A percentile compares a stretch with the other conserved stretches of the same genome.
Evolutionary conservation across 1,140 invertebrate genomes (phyloP).

Genomic region (Solenopsis invicta): DNA sequence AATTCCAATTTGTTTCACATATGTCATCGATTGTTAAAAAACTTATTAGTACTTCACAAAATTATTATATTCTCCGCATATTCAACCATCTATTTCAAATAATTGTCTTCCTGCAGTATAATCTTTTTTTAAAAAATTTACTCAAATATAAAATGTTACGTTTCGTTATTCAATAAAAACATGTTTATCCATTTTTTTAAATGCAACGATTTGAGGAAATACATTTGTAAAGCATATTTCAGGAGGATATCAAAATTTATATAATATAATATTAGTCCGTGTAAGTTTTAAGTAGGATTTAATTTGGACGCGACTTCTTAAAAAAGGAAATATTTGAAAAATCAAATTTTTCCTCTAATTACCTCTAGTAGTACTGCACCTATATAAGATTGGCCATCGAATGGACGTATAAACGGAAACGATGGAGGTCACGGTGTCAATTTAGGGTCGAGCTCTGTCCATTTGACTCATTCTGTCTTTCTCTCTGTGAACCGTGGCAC

Average conservation of each 20-base stretch:
- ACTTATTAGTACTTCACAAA: constrained; percentile 7
- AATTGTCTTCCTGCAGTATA: neutral
- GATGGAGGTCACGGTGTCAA: constrained; percentile 75
- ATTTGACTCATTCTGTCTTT: constrained; percentile 50
- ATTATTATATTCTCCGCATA: neutral
- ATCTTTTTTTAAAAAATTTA: neutral
- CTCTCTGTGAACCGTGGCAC: constrained; percentile 79
- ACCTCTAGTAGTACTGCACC: neutral
- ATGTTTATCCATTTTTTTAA: neutral
- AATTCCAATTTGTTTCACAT: constrained; percentile 43
- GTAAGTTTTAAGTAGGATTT: neutral
- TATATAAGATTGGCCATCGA: constrained; percentile 16
- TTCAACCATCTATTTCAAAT: neutral
- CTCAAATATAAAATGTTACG: neutral
- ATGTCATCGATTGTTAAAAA: constrained; percentile 48
- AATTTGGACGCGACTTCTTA: neutral
- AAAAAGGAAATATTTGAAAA: neutral
- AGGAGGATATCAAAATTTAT: constrained; percentile 6
- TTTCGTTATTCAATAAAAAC: neutral
- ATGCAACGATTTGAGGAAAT: neutral
- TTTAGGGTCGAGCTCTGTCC: constrained; percentile 66
- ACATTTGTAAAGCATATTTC: neutral
- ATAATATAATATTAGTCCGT: neutral
- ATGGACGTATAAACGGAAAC: constrained; percentile 32
- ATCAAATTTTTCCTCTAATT: neutral